A percentile compares a stretch with the other conserved stretches of the same genome.
These are phyloP conservation scores for Heliconius melpomene DNA, from an alignment of 1,140 invertebrate species.

Conservation along the genomic window DNA sequence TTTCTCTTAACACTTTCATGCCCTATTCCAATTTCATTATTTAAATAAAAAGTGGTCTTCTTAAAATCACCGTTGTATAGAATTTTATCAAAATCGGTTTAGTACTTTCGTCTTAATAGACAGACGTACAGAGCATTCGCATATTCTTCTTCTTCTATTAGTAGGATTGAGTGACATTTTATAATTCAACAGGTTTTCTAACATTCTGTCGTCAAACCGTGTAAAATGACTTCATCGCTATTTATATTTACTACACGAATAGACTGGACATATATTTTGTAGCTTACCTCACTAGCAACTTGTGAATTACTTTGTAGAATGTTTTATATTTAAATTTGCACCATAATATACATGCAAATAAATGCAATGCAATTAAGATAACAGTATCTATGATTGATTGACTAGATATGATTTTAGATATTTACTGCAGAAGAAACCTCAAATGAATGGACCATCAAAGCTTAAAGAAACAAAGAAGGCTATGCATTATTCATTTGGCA, in stretches of 20 bases:
- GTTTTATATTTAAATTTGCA: background rate
- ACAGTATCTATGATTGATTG: too few species aligned
- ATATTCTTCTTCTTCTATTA: too few species aligned
- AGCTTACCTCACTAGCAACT: background rate
- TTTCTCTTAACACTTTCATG: too few species aligned
- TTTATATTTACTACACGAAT: background rate
- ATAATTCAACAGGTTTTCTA: slow-evolving; percentile 4
- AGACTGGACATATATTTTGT: background rate
- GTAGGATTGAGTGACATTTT: background rate
- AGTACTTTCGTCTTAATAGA: too few species aligned
- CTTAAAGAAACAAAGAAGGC: background rate
- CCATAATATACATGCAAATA: too few species aligned
- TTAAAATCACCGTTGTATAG: too few species aligned
- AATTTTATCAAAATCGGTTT: too few species aligned
- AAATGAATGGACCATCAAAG: background rate
- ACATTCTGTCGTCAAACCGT: background rate
- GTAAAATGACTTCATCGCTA: slow-evolving; percentile 9
- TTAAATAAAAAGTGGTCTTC: too few species aligned
- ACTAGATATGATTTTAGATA: background rate
- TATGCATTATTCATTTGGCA: background rate
- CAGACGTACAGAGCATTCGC: too few species aligned
- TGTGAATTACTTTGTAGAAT: background rate
- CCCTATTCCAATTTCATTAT: too few species aligned
- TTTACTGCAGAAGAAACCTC: background rate
- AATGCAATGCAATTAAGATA: too few species aligned